A percentile compares a stretch with the other conserved stretches of the same genome.
Conservation (phyloP, 2,113 vertebrate species). For the Siniperca chuatsi region DNA sequence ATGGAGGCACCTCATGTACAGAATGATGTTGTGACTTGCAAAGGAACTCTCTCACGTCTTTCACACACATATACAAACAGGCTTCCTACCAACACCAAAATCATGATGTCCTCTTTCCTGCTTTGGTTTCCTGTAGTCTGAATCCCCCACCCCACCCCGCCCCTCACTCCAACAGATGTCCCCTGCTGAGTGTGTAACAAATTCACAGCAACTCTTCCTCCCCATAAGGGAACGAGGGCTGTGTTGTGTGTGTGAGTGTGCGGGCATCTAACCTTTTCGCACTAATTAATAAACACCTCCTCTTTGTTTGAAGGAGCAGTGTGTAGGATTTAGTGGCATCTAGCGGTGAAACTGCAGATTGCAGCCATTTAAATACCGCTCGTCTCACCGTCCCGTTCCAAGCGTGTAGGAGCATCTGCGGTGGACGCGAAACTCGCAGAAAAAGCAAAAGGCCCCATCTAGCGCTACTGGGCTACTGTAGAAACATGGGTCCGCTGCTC, state of each 20-base stretch:
- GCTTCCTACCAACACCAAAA: slow-evolving; percentile 9
- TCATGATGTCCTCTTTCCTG: slow-evolving; percentile 34
- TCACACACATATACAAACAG: neutral
- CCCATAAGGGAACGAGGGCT: slow-evolving; percentile 6
- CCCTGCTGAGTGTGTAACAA: slow-evolving; percentile 47
- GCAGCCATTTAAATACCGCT: no score
- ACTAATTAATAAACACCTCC: slow-evolving; percentile 32
- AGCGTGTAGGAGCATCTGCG: no score
- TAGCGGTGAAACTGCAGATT: no score
- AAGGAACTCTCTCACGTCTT: neutral
- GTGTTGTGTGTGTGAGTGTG: slow-evolving; percentile 12
- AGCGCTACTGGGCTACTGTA: no score
- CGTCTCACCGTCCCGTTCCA: no score
- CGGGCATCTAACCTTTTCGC: neutral
- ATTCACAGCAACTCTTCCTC: slow-evolving; percentile 62
- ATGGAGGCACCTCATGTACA: neutral
- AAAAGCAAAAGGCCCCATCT: no score
- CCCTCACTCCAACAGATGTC: slow-evolving; percentile 24
- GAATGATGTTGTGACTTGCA: neutral
- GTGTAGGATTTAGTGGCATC: no score
- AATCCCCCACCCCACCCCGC: neutral
- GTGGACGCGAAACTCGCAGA: no score
- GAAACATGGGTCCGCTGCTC: no score
- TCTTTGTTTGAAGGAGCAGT: slow-evolving; percentile 30
- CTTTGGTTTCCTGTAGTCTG: slow-evolving; percentile 43